Evolutionary conservation across 2,888 invertebrate species (phyloP).

Genomic region (Pyrochroa serraticornis): DNA sequence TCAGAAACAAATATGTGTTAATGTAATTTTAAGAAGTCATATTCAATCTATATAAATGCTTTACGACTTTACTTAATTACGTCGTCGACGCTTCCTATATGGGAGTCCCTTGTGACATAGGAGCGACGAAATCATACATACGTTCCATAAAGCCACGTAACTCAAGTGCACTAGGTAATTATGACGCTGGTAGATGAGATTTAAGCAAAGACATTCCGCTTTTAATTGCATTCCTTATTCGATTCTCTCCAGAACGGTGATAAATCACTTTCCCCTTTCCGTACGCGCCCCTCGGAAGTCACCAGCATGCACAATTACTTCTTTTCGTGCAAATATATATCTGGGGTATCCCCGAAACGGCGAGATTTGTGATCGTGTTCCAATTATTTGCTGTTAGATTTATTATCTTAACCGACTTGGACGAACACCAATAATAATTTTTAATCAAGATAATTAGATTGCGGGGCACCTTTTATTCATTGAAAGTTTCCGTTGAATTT

Average conservation of each 20-base stretch:
- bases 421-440: slow-evolving; percentile 20
- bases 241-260: slow-evolving; percentile 48
- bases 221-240: slow-evolving; percentile 54
- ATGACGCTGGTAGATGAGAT: slow-evolving; percentile 44
- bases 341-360: slow-evolving; percentile 33
- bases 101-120: too few relatives aligned
- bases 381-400: slow-evolving; percentile 40
- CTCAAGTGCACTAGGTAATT: slow-evolving; percentile 41
- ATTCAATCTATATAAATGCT: too few relatives aligned
- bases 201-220: slow-evolving; percentile 51
- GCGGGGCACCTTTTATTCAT: not conserved
- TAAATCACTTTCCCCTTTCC: slow-evolving; percentile 49
- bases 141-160: slow-evolving; percentile 12
- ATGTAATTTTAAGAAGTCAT: too few relatives aligned
- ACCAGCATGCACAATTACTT: slow-evolving; percentile 47
- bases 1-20: too few relatives aligned
- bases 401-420: slow-evolving; percentile 19
- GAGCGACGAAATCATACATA: not conserved
- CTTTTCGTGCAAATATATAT: slow-evolving; percentile 42
- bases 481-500: slow-evolving; percentile 6
- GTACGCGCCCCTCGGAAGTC: slow-evolving; percentile 40
- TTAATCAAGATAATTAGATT: slow-evolving; percentile 15
- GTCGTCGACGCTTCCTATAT: too few relatives aligned
- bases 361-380: slow-evolving; percentile 39
- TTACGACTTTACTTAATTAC: too few relatives aligned